Base-by-base conservation (phyloP, 1,140 invertebrate genomes). In the Drosophila lacteicornis region DNA sequence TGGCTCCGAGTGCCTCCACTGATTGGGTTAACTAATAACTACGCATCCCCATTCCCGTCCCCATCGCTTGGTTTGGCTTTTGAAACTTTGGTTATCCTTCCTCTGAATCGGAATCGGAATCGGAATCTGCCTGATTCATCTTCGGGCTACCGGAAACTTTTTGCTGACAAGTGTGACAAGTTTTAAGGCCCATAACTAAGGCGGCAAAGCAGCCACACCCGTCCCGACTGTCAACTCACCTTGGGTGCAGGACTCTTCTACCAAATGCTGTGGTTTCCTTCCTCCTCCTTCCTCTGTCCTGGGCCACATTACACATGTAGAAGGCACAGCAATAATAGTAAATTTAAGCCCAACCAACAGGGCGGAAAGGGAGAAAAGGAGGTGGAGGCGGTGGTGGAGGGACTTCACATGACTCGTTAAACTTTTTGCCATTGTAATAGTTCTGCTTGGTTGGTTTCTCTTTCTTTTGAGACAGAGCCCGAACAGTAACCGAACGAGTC, bases 401-500 rank as follows among this genome's bases (percentile, higher is more conserved):
- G 65, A 67, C 62, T 83, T 84, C 85, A 76, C 79, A 91, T 85
- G 85, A 85, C 75, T 91, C 79, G 85, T 81, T 91, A 79, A 90
- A 90, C 85, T 91, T 90, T 88, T 82, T 90, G 82, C 79, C 71
- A 82, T 91, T 90, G 85, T 90, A 90, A 90, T 85, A 90, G 85
- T 90, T 85, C 58, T 90, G 86, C 86, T 82, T 71, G 79, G 85
- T 70, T 90, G 82, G 71, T 82, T 85, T 82, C 68, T 76, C 63
- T 79, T 90, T 88, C 80, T 84, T 63, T 69, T 33, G 71, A 66
- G 55, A 65, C 65, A 19, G 46, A 75, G 66, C 61, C 68, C 46
- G 40, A 53, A 45, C 45, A 63, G 63, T 51, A 45, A 62, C 49
- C 49, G 30, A 55, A 56, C 53, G 53, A 55, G 42, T 58, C 51